phyloP scores from a whole-genome alignment of 2,797 vertebrate genomes.

The Micropoecilia bifurca region DNA sequence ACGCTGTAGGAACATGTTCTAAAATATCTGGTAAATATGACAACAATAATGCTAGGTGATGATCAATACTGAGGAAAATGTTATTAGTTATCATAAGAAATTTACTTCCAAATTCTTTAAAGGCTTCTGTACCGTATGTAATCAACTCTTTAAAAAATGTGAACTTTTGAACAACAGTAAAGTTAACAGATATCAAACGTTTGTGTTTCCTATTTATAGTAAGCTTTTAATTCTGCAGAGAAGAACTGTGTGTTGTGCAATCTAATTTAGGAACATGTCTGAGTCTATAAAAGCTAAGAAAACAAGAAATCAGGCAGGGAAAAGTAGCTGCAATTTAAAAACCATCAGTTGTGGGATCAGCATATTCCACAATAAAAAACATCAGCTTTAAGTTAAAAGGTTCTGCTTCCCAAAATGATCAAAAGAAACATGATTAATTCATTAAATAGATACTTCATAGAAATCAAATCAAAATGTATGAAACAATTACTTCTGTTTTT shows the following conservation, averaged over 20 bases:
- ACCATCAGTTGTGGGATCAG: neutral
- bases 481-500: neutral
- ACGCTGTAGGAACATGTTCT: neutral
- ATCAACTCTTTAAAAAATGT: neutral
- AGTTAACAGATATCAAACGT: neutral
- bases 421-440: neutral
- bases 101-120: neutral
- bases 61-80: neutral
- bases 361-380: neutral
- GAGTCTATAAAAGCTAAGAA: slow-evolving; percentile 8
- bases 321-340: neutral
- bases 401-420: neutral
- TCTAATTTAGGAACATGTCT: slow-evolving; percentile 6
- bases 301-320: neutral
- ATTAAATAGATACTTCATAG: neutral
- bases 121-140: neutral
- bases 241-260: neutral
- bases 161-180: neutral
- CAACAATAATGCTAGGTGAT: neutral
- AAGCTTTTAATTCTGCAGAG: neutral
- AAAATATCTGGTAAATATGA: neutral
- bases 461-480: neutral
- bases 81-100: neutral
- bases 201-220: neutral
- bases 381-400: neutral